These are phyloP conservation scores for Prochilodus magdalenae DNA, from an alignment of 2,113 vertebrate genomes.

Conservation along the genomic window DNA sequence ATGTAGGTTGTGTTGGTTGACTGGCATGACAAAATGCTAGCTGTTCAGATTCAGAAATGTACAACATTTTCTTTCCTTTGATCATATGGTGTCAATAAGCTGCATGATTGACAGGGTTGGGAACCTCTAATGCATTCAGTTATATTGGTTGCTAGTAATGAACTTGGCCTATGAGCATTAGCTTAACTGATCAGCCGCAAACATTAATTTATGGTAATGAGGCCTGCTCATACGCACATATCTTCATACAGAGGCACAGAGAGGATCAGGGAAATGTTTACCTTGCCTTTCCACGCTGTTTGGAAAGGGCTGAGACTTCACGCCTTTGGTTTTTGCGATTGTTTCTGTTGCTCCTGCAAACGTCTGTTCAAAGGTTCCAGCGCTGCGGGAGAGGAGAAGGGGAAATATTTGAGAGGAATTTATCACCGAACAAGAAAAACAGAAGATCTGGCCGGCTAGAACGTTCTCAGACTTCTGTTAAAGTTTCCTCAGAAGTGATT, in stretches of 20 bases:
- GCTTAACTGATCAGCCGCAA: slow-evolving; percentile 56
- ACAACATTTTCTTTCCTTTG: too few species aligned
- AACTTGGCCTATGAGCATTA: slow-evolving; percentile 50
- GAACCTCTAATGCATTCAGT: neutral
- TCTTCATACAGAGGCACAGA: neutral
- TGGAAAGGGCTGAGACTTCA: neutral
- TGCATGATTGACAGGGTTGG: too few species aligned
- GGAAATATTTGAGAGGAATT: slow-evolving; percentile 25
- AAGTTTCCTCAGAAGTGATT: neutral
- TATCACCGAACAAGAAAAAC: neutral
- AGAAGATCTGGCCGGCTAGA: neutral
- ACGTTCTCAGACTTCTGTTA: neutral
- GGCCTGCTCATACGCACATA: slow-evolving; percentile 18
- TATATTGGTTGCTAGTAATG: slow-evolving; percentile 54
- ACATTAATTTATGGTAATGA: slow-evolving; percentile 69
- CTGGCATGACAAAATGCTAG: too few species aligned
- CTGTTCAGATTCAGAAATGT: too few species aligned
- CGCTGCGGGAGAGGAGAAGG: neutral
- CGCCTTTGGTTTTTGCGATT: neutral
- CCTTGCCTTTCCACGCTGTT: slow-evolving; percentile 25
- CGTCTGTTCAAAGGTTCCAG: slow-evolving; percentile 17
- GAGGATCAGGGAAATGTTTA: slow-evolving; percentile 47
- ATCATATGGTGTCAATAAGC: too few species aligned
- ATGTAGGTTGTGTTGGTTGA: too few species aligned
- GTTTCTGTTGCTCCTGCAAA: neutral